Base-by-base conservation (phyloP, 1,140 invertebrate species). In the Mercenaria mercenaria region DNA sequence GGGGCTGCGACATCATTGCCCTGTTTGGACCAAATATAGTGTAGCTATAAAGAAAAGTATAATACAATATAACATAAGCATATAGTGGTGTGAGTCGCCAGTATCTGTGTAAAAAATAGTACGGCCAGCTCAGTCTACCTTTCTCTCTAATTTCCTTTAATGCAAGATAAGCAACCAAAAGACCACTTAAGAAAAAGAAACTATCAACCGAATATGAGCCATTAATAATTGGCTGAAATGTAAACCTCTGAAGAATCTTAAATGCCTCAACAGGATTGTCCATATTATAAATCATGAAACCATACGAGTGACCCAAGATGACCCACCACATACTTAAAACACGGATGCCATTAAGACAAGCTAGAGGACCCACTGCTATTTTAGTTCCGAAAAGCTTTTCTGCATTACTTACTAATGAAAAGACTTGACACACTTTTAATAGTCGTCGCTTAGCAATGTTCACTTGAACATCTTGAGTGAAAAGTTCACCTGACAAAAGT, bases 221-320 rank as follows among this genome's bases (percentile, higher is more conserved):
- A 67, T 83, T 83, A n/a, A 32, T 23, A 83, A 83, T 83, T 3
- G 81, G 15, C 43, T 83, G 81, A 52, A 83, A 83, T 0, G 59
- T 39, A 43, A 83, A 83, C 43, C 81, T n/a, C n/a, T n/a, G n/a
- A n/a, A n/a, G n/a, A n/a, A n/a, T n/a, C n/a, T n/a, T n/a, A n/a
- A n/a, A n/a, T n/a, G n/a, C n/a, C n/a, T n/a, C n/a, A n/a, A n/a
- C n/a, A n/a, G n/a, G n/a, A n/a, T n/a, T n/a, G 18, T 34, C 15
- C 2, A 29, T 39, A 64, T 43, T 11, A 37, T 18, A 67, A 32
- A 23, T 26, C 18, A 47, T 11, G n/a, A 83, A 83, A 10, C 4
- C 56, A 34, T 83, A 83, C 29, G 80, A 41, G 39, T 83, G 80
- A n/a, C 80, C 80, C 23, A n/a, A 59, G n/a, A 83, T 83, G 26